Base-by-base conservation (phyloP, 2,888 invertebrate genomes). In the Galerucella pusilla region DNA sequence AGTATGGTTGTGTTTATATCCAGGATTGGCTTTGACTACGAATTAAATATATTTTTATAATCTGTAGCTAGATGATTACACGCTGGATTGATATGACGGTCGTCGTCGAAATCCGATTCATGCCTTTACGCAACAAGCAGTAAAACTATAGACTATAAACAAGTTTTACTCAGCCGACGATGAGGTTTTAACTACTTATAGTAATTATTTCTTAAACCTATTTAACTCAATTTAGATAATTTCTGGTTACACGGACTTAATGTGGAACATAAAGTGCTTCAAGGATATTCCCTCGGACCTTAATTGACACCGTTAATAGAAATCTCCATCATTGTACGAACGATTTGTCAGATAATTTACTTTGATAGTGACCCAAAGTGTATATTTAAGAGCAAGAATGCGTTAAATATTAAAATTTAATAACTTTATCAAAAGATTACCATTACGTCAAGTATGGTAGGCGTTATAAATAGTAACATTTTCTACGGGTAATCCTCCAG, bases 321-420 rank as follows among this genome's bases (percentile, higher is more conserved):
- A 74, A 74, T 71, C 73, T 69, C 20, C 68, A 72, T 77, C 54
- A 69, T 61, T 74, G 63, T 74, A 77, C 63, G 67, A 61, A 72
- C 71, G 49, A 66, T 77, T 77, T 74, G 67, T 59, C 64, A 71
- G 71, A 77, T 77, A 77, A 74, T 71, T 77, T 57, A 54, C 63
- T 72, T 71, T 74, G 66, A 77, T 71, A 57, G 71, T 74, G 74
- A 71, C 52, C 65, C 71, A 63, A 20, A 69, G 64, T 70, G 73
- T 68, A 49, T 69, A 70, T 69, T 57, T 73, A 71, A 52, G 65
- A 71, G 60, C 35, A 65, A 65, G 52, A 70, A 73, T 60, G 61
- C 66, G 65, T 75, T 73, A 69, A 75, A 69, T 67, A 46, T 65
- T 52, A 35, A 46, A 68, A 71, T 74, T 72, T 74, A 74, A 72